phyloP scores from a whole-genome alignment of 2,113 vertebrate genomes.

The Chaetura pelagica region DNA sequence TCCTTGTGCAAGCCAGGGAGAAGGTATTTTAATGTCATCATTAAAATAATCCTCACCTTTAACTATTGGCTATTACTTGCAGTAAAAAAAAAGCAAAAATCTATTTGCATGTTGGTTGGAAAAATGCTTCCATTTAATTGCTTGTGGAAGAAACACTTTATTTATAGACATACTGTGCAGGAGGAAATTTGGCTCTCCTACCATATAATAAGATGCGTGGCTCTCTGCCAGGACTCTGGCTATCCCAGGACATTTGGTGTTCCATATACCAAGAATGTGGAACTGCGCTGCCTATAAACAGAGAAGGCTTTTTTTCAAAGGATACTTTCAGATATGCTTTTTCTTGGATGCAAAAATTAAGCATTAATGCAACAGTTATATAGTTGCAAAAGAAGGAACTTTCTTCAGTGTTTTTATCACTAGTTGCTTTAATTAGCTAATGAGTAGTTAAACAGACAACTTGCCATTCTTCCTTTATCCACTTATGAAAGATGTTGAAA shows the following conservation, averaged over 20 bases:
- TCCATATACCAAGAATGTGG: constrained; percentile 59
- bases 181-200: constrained; percentile 71
- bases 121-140: constrained; percentile 69
- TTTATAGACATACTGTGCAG: constrained; percentile 71
- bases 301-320: constrained; percentile 5
- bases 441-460: not conserved
- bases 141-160: constrained; percentile 67
- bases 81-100: constrained; percentile 30
- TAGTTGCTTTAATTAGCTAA: not conserved
- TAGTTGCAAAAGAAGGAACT: not conserved
- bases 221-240: constrained; percentile 57
- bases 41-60: constrained; percentile 44
- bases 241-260: constrained; percentile 46
- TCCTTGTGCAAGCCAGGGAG: not conserved
- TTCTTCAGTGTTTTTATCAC: not conserved
- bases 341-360: not conserved
- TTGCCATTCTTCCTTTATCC: not conserved
- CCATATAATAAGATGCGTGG: constrained; percentile 70
- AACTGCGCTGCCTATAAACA: constrained; percentile 53
- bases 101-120: constrained; percentile 55
- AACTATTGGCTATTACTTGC: constrained; percentile 25
- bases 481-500: not conserved
- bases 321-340: not conserved
- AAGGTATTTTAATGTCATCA: constrained; percentile 5
- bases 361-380: not conserved